A percentile compares a stretch with the other conserved stretches of the same genome.
These are phyloP conservation scores for Muntiacus reevesi DNA, from an alignment of 2,113 vertebrate species.

Conservation along the genomic window DNA sequence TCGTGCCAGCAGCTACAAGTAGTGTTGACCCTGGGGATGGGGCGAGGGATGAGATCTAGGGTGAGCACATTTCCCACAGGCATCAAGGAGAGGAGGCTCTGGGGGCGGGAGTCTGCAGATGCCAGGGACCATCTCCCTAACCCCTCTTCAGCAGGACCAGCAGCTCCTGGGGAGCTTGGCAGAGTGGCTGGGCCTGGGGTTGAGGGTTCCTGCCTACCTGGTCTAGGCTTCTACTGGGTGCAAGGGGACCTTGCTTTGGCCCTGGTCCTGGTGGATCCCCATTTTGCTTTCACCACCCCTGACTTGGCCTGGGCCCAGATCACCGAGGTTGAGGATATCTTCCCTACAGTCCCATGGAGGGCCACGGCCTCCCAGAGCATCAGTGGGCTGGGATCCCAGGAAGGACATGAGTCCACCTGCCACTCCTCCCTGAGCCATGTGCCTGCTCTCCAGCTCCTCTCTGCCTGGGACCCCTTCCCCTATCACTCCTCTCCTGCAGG, in stretches of 20 bases:
- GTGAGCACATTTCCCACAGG: background rate
- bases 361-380: too few species aligned
- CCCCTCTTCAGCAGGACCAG: too few species aligned
- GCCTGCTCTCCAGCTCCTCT: background rate
- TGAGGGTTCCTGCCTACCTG: background rate
- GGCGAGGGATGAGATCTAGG: too few species aligned
- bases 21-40: background rate
- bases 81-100: background rate
- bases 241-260: background rate
- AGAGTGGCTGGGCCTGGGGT: background rate
- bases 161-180: background rate
- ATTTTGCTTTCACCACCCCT: background rate
- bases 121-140: background rate
- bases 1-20: fast-evolving
- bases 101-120: background rate
- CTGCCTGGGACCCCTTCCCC: background rate
- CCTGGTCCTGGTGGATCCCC: background rate
- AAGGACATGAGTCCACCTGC: fast-evolving
- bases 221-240: fast-evolving
- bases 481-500: too few species aligned
- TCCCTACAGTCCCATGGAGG: fast-evolving
- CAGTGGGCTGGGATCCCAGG: background rate
- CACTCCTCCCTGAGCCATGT: background rate
- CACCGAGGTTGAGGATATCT: background rate
- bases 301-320: background rate